Conservation (phyloP, 2,888 invertebrate genomes). For the Trilocha varians region DNA sequence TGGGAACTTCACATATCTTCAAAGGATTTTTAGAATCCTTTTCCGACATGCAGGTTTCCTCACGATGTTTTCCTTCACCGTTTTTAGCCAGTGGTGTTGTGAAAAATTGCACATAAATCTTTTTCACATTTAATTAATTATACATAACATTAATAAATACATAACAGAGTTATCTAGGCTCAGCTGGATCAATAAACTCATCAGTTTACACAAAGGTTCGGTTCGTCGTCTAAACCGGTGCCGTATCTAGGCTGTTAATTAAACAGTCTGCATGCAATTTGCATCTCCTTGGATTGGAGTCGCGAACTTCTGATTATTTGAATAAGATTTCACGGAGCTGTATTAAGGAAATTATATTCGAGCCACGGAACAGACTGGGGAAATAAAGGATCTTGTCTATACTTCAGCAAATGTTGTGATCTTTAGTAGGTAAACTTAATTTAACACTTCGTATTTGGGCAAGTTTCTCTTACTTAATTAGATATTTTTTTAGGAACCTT, state of each 20-base stretch:
- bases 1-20: too few species aligned
- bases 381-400: slow-evolving; percentile 18
- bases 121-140: too few species aligned
- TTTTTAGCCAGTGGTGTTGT: too few species aligned
- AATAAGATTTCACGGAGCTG: slow-evolving; percentile 52
- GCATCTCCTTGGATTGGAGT: slow-evolving; percentile 52
- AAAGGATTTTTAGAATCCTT: too few species aligned
- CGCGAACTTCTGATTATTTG: slow-evolving; percentile 58
- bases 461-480: too few species aligned
- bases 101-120: too few species aligned
- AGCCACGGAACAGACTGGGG: slow-evolving; percentile 25
- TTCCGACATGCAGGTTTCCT: too few species aligned
- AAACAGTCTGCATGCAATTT: slow-evolving; percentile 56
- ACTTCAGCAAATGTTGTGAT: not conserved
- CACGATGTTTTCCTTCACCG: too few species aligned
- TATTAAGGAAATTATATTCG: slow-evolving; percentile 55
- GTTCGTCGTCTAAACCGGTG: slow-evolving; percentile 1
- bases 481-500: not conserved
- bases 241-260: slow-evolving; percentile 37
- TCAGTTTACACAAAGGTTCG: slow-evolving; percentile 7
- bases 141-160: not conserved
- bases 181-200: slow-evolving; percentile 6
- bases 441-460: too few species aligned
- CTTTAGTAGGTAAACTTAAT: not conserved
- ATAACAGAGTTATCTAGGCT: not conserved